Base-by-base conservation (phyloP, 2,113 vertebrate genomes). In the Acanthisitta chloris region DNA sequence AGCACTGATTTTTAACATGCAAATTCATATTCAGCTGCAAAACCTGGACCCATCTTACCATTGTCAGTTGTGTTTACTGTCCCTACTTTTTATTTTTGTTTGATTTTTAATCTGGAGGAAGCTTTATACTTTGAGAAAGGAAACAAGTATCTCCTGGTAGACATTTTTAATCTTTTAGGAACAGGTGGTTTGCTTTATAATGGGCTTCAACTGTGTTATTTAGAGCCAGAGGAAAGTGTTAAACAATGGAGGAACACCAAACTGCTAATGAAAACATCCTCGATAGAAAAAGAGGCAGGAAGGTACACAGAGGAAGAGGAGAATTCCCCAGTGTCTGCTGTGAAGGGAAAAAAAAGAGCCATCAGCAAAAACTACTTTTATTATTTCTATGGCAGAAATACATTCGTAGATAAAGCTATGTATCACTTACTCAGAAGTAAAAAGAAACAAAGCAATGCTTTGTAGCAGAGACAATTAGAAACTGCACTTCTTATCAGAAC, bases 241-340 rank as follows among this genome's bases (percentile, higher is more conserved):
- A 57, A 88, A 95, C 92, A 96, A 96, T 88, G 64, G 78, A 81
- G 43, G 10, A 94, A 36, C 65, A 89, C 9, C 46, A 67, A 78
- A 86, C 51, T 83, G 18, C 45, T 93, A 86, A 90, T 59, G 59
- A 86, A 94, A 96, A 92, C 77, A 86, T 93, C 93, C 96, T 90
- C 57, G 36, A 51, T 2, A 81, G 57, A 66, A 82, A 90, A 95
- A 70, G 34, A 55, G 38, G 4, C 73, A 77, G 62, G 66, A 95
- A 90, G 4, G 29, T 5, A 70, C 79, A 28, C 74, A 94, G 25
- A 70, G 26, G 45, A 78, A 87, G 9, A 78, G 26, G 19, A 88
- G 43, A 91, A 94, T 67, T 96, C 78, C 45, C 76, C 20, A 49
- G 7, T 59, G 28, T 31, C 25, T 67, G 23, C 19, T 65, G 71